Percentiles rank a stretch among this genome's conserved stretches.
Evolutionary conservation across 1,140 invertebrate species (phyloP).

Genomic region (Sycophaga agraensis): DNA sequence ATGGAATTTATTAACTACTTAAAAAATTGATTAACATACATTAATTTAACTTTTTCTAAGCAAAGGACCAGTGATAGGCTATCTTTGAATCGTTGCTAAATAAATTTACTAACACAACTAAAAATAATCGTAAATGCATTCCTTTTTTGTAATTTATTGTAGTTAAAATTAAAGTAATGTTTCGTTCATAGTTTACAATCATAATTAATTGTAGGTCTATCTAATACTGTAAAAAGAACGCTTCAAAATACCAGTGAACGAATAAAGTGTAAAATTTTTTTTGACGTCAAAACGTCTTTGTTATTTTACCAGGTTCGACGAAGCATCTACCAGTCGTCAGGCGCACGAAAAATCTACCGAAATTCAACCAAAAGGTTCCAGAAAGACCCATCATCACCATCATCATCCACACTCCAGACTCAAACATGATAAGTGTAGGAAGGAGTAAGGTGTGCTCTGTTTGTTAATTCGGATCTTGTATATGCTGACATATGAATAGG

Average conservation of each 20-base stretch:
- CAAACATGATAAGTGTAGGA: slow-evolving; percentile 54
- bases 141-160: too few relatives aligned
- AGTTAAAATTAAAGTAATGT: too few relatives aligned
- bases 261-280: slow-evolving; percentile 1
- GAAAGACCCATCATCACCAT: slow-evolving; percentile 49
- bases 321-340: slow-evolving; percentile 54
- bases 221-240: not conserved
- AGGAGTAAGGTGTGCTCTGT: slow-evolving; percentile 40
- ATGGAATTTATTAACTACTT: slow-evolving; percentile 13
- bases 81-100: not conserved
- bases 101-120: not conserved
- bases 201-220: too few relatives aligned
- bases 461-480: slow-evolving; percentile 12
- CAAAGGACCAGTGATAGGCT: slow-evolving; percentile 6
- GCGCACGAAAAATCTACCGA: slow-evolving; percentile 46
- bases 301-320: slow-evolving; percentile 51
- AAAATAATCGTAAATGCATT: not conserved
- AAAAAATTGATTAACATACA: not conserved
- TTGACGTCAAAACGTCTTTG: slow-evolving; percentile 33
- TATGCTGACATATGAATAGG: slow-evolving; percentile 13
- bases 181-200: too few relatives aligned
- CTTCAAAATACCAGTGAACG: not conserved
- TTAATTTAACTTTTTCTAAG: not conserved
- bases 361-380: slow-evolving; percentile 38
- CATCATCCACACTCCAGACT: slow-evolving; percentile 43